Evolutionary conservation across 2,113 vertebrate species (phyloP).

Genomic region (Hylia prasina): DNA sequence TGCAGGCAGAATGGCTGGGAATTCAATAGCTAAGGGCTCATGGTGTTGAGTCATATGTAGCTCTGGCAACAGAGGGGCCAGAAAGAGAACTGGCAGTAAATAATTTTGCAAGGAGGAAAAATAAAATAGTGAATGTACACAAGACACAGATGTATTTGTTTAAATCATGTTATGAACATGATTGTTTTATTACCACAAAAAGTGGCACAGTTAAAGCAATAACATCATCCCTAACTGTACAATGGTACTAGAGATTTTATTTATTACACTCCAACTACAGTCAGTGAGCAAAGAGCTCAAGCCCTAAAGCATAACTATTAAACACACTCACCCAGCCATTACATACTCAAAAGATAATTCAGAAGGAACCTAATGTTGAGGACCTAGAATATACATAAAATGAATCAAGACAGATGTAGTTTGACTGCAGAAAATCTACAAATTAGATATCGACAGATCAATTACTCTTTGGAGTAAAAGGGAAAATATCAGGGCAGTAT

Average conservation of each 20-base stretch:
- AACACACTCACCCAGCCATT: neutral
- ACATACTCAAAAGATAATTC: neutral
- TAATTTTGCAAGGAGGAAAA: neutral
- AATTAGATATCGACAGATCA: neutral
- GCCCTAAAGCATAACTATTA: neutral
- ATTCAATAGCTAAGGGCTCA: neutral
- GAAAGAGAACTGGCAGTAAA: neutral
- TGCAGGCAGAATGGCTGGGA: neutral
- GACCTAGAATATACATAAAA: neutral
- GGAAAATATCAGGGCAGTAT: neutral
- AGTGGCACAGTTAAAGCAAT: neutral
- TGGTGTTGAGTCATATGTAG: rapidly evolving
- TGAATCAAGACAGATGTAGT: neutral
- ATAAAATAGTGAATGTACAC: neutral
- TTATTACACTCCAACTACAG: neutral
- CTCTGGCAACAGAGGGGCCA: neutral
- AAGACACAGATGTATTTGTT: neutral
- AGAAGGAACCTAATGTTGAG: neutral
- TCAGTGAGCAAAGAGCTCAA: neutral
- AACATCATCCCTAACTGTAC: neutral
- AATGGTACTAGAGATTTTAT: neutral
- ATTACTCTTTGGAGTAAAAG: neutral
- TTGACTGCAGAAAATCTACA: neutral
- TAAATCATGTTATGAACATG: neutral
- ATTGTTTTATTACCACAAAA: neutral